Conservation (phyloP, 2,113 vertebrate genomes). For the Pygoscelis antarcticus region DNA sequence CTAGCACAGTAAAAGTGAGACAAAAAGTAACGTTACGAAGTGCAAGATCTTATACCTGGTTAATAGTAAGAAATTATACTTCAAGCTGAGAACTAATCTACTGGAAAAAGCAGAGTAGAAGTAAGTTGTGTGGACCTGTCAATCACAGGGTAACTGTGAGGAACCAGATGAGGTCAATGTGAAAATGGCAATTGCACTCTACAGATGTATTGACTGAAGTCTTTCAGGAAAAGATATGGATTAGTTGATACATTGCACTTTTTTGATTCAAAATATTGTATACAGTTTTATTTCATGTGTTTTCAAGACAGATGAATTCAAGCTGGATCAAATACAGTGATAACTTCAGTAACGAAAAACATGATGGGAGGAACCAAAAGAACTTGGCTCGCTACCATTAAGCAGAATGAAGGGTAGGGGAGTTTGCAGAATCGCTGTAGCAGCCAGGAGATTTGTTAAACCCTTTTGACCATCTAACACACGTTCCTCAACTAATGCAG, state of each 20-base stretch:
- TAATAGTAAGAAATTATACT: background rate
- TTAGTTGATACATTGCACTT: background rate
- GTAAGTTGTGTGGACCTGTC: background rate
- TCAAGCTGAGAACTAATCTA: background rate
- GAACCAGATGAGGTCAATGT: background rate
- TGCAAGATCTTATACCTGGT: background rate
- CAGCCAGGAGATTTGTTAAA: background rate
- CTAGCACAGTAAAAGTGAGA: background rate
- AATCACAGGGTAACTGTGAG: background rate
- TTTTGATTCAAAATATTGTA: background rate
- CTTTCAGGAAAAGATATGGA: background rate
- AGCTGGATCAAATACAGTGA: background rate
- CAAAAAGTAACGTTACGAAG: background rate
- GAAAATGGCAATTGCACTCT: background rate
- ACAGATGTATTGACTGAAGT: rapidly evolving
- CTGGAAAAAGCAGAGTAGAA: background rate
- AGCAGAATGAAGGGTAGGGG: background rate
- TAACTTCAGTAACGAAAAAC: background rate
- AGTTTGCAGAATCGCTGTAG: background rate
- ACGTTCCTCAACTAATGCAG: background rate
- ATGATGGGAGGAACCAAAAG: background rate
- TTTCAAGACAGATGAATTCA: background rate
- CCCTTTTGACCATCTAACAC: background rate
- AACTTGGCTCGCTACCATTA: background rate
- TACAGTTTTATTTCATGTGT: background rate